Evolutionary conservation across 2,888 invertebrate species (phyloP), one percentile per base, ranked within the genome.

Genomic region (Anaspis maculata): DNA sequence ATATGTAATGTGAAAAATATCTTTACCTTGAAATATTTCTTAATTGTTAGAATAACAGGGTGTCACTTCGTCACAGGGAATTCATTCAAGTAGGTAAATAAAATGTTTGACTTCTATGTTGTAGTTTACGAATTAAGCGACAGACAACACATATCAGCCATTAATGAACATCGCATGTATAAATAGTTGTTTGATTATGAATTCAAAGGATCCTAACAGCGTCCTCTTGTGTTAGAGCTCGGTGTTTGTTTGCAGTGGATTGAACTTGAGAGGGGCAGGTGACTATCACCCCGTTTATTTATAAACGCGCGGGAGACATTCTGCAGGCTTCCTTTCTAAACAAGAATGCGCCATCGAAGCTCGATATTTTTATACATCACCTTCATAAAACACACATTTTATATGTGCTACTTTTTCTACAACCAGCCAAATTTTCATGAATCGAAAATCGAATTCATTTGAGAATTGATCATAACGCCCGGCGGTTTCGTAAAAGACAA

Each of bases 221-320:
- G 49, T 48, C 45, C 50, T 52, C 51, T 53, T 51, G 48, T 51
- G 49, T 48, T 51, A 44, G 42, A 49, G 45, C 45, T 48, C 44
- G 41, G 40, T 46, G 49, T 52, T 52, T 54, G 56, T 56, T 56
- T 55, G 54, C 46, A 49, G 49, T 55, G 53, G 50, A 57, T 51
- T 48, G 48, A 56, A 51, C 48, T 49, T 48, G 52, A 53, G 53
- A 51, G 53, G 54, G 55, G 56, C 56, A 59, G 54, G 56, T 58
- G 56, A 59, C 48, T 56, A 56, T 54, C 55, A 56, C 53, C 53
- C 53, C 49, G 57, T 59, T 59, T 61, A 59, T 60, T 60, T 61
- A 58, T 61, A 61, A 54, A 52, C 52, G 51, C 49, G 51, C 51
- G 52, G 55, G 55, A 59, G 61, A 62, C 58, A 60, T 59, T 59